Evolutionary conservation across 2,888 invertebrate genomes (phyloP), one percentile per base, ranked within the genome.

Genomic region (Lottia scabra): DNA sequence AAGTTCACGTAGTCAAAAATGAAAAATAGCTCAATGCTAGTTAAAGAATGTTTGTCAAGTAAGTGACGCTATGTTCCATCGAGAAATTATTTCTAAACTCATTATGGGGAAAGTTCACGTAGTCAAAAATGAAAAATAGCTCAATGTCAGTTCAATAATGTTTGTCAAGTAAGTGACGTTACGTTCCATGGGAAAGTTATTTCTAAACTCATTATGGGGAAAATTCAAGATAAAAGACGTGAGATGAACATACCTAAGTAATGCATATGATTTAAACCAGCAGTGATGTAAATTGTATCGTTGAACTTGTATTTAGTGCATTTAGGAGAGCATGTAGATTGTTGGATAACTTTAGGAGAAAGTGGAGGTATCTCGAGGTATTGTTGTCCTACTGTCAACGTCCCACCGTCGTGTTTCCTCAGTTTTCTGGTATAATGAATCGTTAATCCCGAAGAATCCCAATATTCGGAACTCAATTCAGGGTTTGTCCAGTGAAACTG

Each of bases 401-500:
- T 56, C 1, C 68, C 68, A 16, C 62, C 68, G 38, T 68, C 68
- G 38, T 30, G 62, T 12, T 27, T 48, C 10, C 68, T 48, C 30
- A 68, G 56, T 38, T 62, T 48, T 6, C 19, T 30, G 8, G 56
- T 68, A 26, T 62, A 68, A 30, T 56, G 62, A 38, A 68, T 56
- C n/a, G 19, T 48, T 38, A 68, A 27, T 16, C 68, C 68, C 6
- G 68, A 68, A 23, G 56, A 46, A 62, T 68, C 68, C 23, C 38
- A 56, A 43, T 56, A 68, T 23, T 68, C 68, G 6, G 8, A 15
- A 12, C 56, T 48, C 27, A 56, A 15, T 12, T 56, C 68, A 3
- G 68, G 68, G 38, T 68, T 68, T 16, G 48, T 68, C 68, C 68
- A 68, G 16, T 68, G 68, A n/a, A 68, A 38, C 68, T 68, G 56